Evolutionary conservation across 2,113 vertebrate species (phyloP), one percentile per base, ranked within the genome.

Genomic region (Oxygymnocypris stewartii): DNA sequence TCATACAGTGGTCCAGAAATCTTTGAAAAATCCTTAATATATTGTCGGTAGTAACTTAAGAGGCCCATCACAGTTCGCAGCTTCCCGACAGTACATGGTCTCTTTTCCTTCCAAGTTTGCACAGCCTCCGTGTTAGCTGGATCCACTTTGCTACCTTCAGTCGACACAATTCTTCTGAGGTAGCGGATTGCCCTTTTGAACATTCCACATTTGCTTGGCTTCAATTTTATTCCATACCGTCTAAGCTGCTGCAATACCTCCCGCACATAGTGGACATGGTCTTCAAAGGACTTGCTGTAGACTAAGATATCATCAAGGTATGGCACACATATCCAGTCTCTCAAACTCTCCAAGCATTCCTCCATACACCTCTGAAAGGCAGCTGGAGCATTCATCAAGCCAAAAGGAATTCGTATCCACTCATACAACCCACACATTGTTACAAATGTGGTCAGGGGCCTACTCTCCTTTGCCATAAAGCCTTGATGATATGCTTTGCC

Each of bases 21-120:
- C 42, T 25, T 76, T 47, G 44, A 76, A 47, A n/a, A 76, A 25
- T 49, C 71, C 4, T 42, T 75, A n/a, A 75, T 75, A 42, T 75
- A 75, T 42, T 47, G 42, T n/a, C 20, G 4, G n/a, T 57, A 12
- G 40, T 75, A 75, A 13, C 42, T 25, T 89, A 92, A 28, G 87
- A 89, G 89, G 4, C 87, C 85, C 12, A 90, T 9, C 11, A 89
- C 63, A 49, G 75, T 88, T 37, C 84, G 81, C 37, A 89, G 73
- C 12, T 84, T 61, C 40, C 51, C 31, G 0, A 91, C 79, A 18
- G 65, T 69, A 16, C 65, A 9, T 13, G 28, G 31, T 37, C 6
- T 69, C 65, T 35, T 69, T 37, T 69, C 13, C 31, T 35, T 69
- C 65, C 31, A 69, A 18, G 14, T 14, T 69, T 4, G 2, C 65